These are phyloP conservation scores for Dynastes tityus DNA, from an alignment of 2,888 invertebrate species.

Conservation along the genomic window DNA sequence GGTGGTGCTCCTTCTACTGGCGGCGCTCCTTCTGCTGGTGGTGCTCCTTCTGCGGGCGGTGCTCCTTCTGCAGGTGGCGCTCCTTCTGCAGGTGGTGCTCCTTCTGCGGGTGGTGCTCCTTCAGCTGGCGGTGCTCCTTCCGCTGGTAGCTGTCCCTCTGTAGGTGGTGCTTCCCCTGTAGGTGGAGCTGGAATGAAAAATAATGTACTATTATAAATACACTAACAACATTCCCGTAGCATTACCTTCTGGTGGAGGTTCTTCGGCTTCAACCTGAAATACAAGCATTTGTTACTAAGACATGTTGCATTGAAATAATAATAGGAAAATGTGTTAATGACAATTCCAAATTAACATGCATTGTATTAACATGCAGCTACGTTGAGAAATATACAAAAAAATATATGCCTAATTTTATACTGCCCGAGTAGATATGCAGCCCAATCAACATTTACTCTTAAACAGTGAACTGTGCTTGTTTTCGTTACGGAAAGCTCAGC, in stretches of 20 bases:
- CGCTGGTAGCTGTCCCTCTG: conserved; percentile 61
- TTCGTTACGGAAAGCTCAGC: no score
- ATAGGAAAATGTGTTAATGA: background rate
- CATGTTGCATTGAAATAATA: no score
- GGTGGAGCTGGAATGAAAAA: background rate
- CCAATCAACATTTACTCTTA: no score
- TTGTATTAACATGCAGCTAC: no score
- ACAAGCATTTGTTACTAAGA: background rate
- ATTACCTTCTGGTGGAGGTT: conserved; percentile 58
- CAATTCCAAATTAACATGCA: background rate
- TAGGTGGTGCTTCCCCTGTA: conserved; percentile 61
- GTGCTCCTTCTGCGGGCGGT: conserved; percentile 60
- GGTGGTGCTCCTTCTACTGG: conserved; percentile 62
- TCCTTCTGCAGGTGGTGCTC: conserved; percentile 63
- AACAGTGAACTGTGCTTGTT: no score
- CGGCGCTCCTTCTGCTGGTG: conserved; percentile 60
- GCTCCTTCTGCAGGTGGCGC: conserved; percentile 63
- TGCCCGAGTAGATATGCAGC: no score
- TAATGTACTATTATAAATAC: background rate
- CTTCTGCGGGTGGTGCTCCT: conserved; percentile 50
- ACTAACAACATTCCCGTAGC: background rate
- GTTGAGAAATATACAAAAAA: no score
- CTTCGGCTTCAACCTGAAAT: conserved; percentile 59
- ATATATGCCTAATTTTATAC: no score
- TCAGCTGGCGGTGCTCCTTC: conserved; percentile 57